A percentile compares a stretch with the other conserved stretches of the same genome.
These are phyloP conservation scores for Cyprinus carpio DNA, from an alignment of 2,113 vertebrate genomes.

Conservation along the genomic window DNA sequence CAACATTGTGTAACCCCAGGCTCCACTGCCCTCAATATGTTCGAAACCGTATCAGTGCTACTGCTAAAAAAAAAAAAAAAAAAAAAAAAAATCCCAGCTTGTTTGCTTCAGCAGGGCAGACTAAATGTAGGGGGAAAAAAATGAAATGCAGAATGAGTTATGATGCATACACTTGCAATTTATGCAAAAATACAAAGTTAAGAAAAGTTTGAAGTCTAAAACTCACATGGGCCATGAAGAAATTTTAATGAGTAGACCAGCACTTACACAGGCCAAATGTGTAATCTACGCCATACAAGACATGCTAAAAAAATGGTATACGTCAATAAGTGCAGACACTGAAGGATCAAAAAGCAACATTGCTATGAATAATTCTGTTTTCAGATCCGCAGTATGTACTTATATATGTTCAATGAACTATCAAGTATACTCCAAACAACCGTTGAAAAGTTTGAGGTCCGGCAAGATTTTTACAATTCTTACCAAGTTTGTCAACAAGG, in stretches of 20 bases:
- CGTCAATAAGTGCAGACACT: neutral
- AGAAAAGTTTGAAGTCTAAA: neutral
- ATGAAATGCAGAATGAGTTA: neutral
- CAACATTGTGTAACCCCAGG: constrained; percentile 17
- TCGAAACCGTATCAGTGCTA: neutral
- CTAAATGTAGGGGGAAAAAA: neutral
- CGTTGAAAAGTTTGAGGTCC: too few relatives aligned
- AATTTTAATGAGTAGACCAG: neutral
- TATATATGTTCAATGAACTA: too few relatives aligned
- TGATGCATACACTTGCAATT: neutral
- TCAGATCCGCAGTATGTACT: too few relatives aligned
- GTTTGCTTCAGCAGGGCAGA: neutral
- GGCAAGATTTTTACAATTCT: neutral
- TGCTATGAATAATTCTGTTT: neutral
- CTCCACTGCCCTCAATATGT: constrained; percentile 7
- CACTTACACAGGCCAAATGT: neutral
- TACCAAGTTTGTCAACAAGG: neutral
- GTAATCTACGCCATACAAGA: neutral
- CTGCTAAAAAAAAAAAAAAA: neutral
- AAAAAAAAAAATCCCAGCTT: neutral
- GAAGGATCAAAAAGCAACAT: neutral
- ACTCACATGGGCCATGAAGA: neutral
- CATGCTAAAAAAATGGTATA: neutral
- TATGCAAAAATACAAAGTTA: neutral
- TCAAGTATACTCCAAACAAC: too few relatives aligned